Evolutionary conservation across 2,888 invertebrate genomes (phyloP), one percentile per base, ranked within the genome.

Genomic region (Dynastes tityus): DNA sequence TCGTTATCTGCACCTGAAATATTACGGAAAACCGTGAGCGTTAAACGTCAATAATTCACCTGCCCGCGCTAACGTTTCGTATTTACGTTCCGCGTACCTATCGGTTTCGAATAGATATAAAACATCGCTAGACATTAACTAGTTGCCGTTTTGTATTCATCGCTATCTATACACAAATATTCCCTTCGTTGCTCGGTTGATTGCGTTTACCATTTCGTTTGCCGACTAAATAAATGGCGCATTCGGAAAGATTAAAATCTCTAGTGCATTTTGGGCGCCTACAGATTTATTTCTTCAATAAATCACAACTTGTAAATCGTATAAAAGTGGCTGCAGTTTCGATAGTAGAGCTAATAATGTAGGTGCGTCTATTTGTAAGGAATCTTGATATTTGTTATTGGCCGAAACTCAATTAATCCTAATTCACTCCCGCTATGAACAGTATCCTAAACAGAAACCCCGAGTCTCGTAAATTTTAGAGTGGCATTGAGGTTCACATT

Each of bases 171-270:
- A 45, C 45, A 8, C 45, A 13, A 29, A 63, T 63, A 63, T 29
- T 29, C 32, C 32, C 29, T 32, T 29, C 63, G 32, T 27, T 32
- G 6, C 32, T 29, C 63, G 32, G 29, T 29, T 63, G 32, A 32
- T 63, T 29, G 63, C 63, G 32, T 63, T 63, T n/a, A 29, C 63
- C 32, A n/a, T 29, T 63, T 63, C 63, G 13, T 29, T 29, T 63
- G 3, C 3, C 63, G 32, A n/a, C 32, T 63, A 63, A 63, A 63
- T 63, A 63, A 63, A 63, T 63, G 29, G 63, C 29, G 6, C 63
- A 13, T 63, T 63, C 29, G 45, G n/a, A 63, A 63, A 63, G 63
- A 63, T 63, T 63, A 63, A 63, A 63, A 63, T 63, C 63, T 63
- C 63, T 63, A 63, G 11, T 27, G 32, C 29, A 29, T 29, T 63